Conservation (phyloP, 1,140 invertebrate genomes). For the Batillaria attramentaria region DNA sequence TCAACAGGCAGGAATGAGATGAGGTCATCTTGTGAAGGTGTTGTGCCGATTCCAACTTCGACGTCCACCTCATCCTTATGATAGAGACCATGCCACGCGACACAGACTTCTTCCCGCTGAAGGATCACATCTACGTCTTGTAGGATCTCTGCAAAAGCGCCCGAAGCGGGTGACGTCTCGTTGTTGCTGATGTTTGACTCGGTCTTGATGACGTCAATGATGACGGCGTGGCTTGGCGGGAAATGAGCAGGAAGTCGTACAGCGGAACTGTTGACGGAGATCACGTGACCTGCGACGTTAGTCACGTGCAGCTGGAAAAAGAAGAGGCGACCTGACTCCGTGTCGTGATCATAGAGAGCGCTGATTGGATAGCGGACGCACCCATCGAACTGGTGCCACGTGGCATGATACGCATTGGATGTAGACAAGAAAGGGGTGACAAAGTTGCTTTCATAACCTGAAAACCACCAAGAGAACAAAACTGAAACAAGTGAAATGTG, state of each 20-base stretch:
- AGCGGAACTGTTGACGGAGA: conserved; percentile 22
- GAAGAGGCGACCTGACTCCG: conserved; percentile 11
- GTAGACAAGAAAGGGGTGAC: conserved; percentile 1
- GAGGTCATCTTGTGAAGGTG: neutral
- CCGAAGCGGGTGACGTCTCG: neutral
- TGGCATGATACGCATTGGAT: neutral
- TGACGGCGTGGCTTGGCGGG: conserved; percentile 41
- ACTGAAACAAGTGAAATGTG: no score
- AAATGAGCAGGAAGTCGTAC: conserved; percentile 41
- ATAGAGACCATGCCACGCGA: conserved; percentile 42
- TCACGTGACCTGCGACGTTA: conserved; percentile 41
- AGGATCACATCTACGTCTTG: conserved; percentile 34
- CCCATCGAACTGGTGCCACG: neutral
- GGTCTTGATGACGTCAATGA: conserved; percentile 38
- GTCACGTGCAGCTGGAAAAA: conserved; percentile 37
- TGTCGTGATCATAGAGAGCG: conserved; percentile 32
- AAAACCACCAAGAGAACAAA: no score
- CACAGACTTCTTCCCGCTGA: conserved; percentile 35
- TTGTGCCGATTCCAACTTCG: conserved; percentile 43
- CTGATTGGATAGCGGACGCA: conserved; percentile 34
- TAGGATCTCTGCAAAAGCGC: neutral
- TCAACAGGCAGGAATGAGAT: neutral
- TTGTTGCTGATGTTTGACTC: neutral
- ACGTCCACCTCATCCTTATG: conserved; percentile 40
- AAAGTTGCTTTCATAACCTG: neutral